Base-by-base conservation (phyloP, 2,113 vertebrate species). In the Caretta caretta region DNA sequence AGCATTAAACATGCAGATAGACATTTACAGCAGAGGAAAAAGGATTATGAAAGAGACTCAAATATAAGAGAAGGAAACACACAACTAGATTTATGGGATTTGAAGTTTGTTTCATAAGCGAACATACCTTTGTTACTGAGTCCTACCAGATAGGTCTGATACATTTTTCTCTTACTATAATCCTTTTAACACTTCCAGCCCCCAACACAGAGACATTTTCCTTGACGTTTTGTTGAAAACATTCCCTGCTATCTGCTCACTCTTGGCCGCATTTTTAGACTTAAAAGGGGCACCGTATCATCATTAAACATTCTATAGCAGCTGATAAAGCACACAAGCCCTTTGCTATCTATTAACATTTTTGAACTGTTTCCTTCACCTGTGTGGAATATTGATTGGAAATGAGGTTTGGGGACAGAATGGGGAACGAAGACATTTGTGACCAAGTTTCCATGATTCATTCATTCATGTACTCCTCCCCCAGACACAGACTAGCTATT, bases 21-120 rank as follows among this genome's bases (percentile, higher is more conserved):
- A 19, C 83, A 90, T 76, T 56, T 91, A 83, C 88, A 79, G 81
- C 4, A 12, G 29, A 24, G 8, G 12, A 3, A 20, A 72, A 89
- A 72, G 19, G 75, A 13, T 92, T 81, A 89, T 95, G 87, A 97
- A 88, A 96, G 89, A 87, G 13, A 11, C 83, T 96, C 84, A 83
- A 93, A 90, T 93, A 83, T 49, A 96, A 94, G 95, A 80, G 90
- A 92, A 90, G 96, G 87, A 96, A 93, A 92, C 17, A 86, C 31
- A 90, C 84, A 80, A 90, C 95, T 94, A 90, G 82, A 75, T 96
- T 84, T 90, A 35, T 3, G 83, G 94, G 96, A 92, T 91, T 92
- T 96, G 96, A 97, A 97, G 95, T 88, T 95, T 89, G 24, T 96
- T 96, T 97, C 97, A 90, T 87, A 95, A 87, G 90, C 69, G 2